Base-by-base conservation (phyloP, 1,140 invertebrate genomes). In the Augochlora pura region DNA sequence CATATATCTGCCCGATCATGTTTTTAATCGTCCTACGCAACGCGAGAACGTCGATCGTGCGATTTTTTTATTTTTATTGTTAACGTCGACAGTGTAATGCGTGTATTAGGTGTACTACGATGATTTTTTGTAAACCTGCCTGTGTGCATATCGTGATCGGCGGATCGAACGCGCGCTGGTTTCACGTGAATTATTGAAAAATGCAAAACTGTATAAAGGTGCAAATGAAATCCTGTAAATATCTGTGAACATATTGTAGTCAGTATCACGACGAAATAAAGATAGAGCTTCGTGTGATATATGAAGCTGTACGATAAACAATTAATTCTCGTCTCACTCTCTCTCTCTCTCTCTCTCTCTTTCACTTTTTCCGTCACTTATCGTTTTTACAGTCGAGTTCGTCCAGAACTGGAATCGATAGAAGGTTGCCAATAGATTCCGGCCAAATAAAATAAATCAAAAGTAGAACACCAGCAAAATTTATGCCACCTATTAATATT, bases 181-280 rank as follows among this genome's bases (percentile, higher is more conserved):
- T 57, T 38, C n/a, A 69, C 18, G 68, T 46, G 54, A 60, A 49
- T 63, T 21, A 52, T 54, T 6, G 38, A 62, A n/a, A 57, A 59
- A 72, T 8, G 39, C 54, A 25, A 21, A 83, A 75, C 49, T 83
- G 74, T 85, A 81, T 81, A 81, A 86, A 71, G 59, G 39, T 78
- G 66, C 42, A 81, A 62, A 81, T 23, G 57, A 70, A 46, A 71
- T 74, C 60, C 75, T 86, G 84, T 86, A 86, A 85, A 86, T 86
- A 86, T 72, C 49, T 86, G 83, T 85, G 75, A 85, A 85, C 66
- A 82, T 72, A 82, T 39, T 86, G 84, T 86, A 86, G 82, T 52
- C 79, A 71, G n/a, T 71, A 71, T 82, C 70, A 81, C 38, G 69
- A 70, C 32, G 62, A 81, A 86, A 86, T 85, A 86, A 86, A 86